Base-by-base conservation (phyloP, 2,113 vertebrate genomes). In the Theristicus caerulescens region DNA sequence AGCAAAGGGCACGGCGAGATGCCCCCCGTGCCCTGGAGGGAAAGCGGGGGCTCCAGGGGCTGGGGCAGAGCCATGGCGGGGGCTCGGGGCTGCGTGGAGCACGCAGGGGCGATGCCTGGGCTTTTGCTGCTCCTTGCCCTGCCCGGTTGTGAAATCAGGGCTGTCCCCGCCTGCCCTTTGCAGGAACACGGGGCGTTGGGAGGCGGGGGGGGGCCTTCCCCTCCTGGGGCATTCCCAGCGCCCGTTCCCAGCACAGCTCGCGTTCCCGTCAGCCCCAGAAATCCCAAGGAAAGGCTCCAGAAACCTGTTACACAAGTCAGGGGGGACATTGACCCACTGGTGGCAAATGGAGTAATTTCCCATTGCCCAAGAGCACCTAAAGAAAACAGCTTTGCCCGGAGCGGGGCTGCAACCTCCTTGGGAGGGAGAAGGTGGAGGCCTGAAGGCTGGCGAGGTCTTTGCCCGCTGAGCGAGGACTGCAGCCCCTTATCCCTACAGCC, bases 91-190 rank as follows among this genome's bases (percentile, higher is more conserved):
- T 80, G 74, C 11, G 17, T 11, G 49, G 52, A n/a, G 34, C 47
- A 31, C 1, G 0, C 0, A 26, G 7, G n/a, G 62, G 9, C 4
- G 1, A 51, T 19, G 16, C 5, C 20, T 5, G 34, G n/a, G 14
- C 12, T 84, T 82, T 42, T 32, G 14, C 47, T 61, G 51, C 36
- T 40, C 86, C 27, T 86, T 25, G 8, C 31, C 27, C n/a, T 24
- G 18, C 18, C 31, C 1, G 1, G 16, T 22, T 87, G 40, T 0
- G 0, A 87, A 61, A 91, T 34, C 16, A 38, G 61, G 44, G 7
- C 42, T 87, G 73, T 51, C n/a, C 54, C 42, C 29, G 44, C 31
- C 34, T 59, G 17, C 10, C 6, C 24, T 54, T 66, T 17, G 20
- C 7, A 5, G 46, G 42, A 80, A 4, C 34, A 36, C 1, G 1